Evolutionary conservation across 2,113 vertebrate species (phyloP), one percentile per base, ranked within the genome.

Genomic region (Hippocampus barbouri): DNA sequence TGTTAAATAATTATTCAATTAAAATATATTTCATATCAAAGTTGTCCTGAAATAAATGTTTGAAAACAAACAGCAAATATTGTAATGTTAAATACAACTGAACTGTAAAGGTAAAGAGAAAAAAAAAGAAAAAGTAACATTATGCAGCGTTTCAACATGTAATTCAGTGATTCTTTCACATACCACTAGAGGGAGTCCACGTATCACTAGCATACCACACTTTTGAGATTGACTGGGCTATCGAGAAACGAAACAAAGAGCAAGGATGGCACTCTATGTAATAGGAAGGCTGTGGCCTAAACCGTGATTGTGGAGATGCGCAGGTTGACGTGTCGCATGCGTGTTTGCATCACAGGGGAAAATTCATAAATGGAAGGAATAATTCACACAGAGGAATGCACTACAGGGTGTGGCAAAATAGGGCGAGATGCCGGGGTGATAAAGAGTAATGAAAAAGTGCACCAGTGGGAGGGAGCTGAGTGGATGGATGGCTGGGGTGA

Each of bases 391-490:
- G 51, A 68, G 12, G 56, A 49, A 11, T 47, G 30, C 62, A 30
- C 53, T 61, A 56, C 43, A 57, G 75, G 75, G 81, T 72, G 83
- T 84, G 79, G 71, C 43, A 21, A 43, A 38, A 73, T 23, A 34
- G 76, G 34, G 34, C 34, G 34, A 68, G 64, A 57, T 69, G 68
- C 75, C 18, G 53, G 69, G 70, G 38, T 47, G 75, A 84, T 81
- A 74, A 80, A 79, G 78, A 76, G 74, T 56, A 54, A 75, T 70
- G 66, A 79, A 78, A 75, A 79, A 70, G 74, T 74, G 62, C 5
- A 41, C 16, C 70, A 77, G 73, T 75, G 77, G 79, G 77, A 47
- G 77, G 72, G 68, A 67, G 76, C 20, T n/a, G 40, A 66, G 66
- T 47, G 66, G 64, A 76, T 11, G 66, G 83, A 79, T 75, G 69